Conservation (phyloP, 2,888 invertebrate genomes). For the Heliconius hortense region DNA sequence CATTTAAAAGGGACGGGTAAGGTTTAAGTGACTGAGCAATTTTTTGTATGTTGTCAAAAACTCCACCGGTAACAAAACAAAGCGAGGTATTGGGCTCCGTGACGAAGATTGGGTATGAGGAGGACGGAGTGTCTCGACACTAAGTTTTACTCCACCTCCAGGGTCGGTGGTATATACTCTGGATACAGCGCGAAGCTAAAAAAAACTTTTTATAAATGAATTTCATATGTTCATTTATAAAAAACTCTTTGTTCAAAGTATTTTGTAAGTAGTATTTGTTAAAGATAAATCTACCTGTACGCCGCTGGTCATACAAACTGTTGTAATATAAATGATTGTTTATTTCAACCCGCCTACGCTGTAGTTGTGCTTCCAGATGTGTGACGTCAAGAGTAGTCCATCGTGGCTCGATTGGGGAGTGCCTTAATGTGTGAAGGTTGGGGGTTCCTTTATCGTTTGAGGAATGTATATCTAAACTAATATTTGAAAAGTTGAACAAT, state of each 20-base stretch:
- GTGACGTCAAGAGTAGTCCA: conserved; percentile 7
- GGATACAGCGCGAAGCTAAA: neutral
- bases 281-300: conserved; percentile 10
- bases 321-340: neutral
- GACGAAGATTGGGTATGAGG: neutral
- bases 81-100: neutral
- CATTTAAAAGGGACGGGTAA: too few species aligned
- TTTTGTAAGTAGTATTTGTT: neutral
- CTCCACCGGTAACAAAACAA: neutral
- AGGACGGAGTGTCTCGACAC: neutral
- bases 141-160: neutral
- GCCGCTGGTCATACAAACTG: neutral
- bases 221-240: neutral
- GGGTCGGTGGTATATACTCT: too few species aligned
- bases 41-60: too few species aligned
- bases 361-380: neutral
- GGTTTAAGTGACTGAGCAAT: too few species aligned
- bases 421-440: neutral
- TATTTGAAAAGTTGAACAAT: too few species aligned
- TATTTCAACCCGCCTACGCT: conserved; percentile 8
- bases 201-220: neutral
- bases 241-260: neutral
- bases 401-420: neutral
- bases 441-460: too few species aligned
- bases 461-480: too few species aligned